Conservation (phyloP, 2,113 vertebrate genomes). For the Pelmatolapia mariae region DNA sequence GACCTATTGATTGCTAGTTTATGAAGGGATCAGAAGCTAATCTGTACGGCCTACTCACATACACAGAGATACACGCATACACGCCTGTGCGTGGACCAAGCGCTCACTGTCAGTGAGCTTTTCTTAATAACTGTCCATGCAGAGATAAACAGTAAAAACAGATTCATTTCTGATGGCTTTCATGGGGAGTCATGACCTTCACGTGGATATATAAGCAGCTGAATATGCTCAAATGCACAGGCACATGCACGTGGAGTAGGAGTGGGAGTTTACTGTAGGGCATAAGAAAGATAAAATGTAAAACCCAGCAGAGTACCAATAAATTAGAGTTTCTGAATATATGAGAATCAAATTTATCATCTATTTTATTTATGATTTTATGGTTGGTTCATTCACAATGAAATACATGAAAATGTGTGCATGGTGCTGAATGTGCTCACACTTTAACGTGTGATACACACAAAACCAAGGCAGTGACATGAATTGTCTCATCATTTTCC, state of each 20-base stretch:
- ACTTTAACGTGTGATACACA: neutral
- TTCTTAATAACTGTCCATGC: neutral
- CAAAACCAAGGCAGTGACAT: neutral
- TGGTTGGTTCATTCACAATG: neutral
- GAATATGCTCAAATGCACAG: neutral
- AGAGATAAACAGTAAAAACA: neutral
- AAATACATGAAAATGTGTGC: neutral
- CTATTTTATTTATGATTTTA: neutral
- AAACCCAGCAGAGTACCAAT: neutral
- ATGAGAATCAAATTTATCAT: neutral
- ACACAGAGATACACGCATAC: neutral
- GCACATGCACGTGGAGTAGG: fast-evolving
- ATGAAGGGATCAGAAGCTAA: constrained; percentile 44
- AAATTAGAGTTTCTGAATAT: neutral
- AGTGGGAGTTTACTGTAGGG: neutral
- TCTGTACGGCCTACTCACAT: constrained; percentile 23
- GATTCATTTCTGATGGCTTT: neutral
- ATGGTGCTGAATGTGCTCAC: neutral
- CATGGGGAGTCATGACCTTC: neutral
- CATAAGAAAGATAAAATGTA: neutral
- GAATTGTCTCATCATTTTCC: neutral
- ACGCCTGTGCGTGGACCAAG: neutral
- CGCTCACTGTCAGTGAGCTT: neutral
- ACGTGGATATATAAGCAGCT: neutral
- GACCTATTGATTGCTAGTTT: constrained; percentile 57